Evolutionary conservation across 2,888 invertebrate genomes (phyloP).

Genomic region (Chymomyza amoena): DNA sequence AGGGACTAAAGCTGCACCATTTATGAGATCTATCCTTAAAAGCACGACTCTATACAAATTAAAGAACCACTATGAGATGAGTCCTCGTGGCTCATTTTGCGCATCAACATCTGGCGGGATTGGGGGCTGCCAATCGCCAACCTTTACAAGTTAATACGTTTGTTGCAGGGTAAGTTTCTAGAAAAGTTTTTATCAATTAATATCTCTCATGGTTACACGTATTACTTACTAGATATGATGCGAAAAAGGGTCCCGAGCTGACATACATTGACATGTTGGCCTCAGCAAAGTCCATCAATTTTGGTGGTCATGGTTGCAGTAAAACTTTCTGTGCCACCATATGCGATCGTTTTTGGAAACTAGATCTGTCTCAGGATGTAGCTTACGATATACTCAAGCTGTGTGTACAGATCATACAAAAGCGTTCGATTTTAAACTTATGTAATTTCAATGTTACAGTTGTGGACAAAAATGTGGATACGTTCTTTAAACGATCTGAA

Average conservation of each 20-base stretch:
- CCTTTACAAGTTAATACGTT: constrained; percentile 74
- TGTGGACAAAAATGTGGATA: constrained; percentile 91
- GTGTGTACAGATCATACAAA: constrained; percentile 93
- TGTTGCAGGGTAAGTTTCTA: constrained; percentile 66
- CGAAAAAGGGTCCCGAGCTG: constrained; percentile 89
- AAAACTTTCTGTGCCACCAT: constrained; percentile 94
- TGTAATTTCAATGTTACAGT: constrained; percentile 93
- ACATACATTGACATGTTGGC: constrained; percentile 97
- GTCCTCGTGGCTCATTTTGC: constrained; percentile 95
- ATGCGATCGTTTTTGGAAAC: constrained; percentile 92
- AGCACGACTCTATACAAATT: constrained; percentile 98
- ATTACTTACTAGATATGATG: constrained; percentile 84
- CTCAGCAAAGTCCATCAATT: constrained; percentile 91
- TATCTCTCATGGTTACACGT: background rate
- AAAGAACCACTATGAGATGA: constrained; percentile 97
- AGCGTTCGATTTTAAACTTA: constrained; percentile 92
- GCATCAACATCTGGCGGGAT: constrained; percentile 93
- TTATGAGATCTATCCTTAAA: constrained; percentile 97
- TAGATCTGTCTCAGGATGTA: constrained; percentile 87
- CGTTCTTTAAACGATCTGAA: constrained; percentile 84
- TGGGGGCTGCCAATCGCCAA: constrained; percentile 84
- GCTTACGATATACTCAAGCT: constrained; percentile 90
- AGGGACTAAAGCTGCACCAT: constrained; percentile 95
- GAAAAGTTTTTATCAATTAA: background rate
- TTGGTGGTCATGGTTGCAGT: constrained; percentile 96